Evolutionary conservation across 2,113 vertebrate species (phyloP).

Genomic region (Antigone vipio): DNA sequence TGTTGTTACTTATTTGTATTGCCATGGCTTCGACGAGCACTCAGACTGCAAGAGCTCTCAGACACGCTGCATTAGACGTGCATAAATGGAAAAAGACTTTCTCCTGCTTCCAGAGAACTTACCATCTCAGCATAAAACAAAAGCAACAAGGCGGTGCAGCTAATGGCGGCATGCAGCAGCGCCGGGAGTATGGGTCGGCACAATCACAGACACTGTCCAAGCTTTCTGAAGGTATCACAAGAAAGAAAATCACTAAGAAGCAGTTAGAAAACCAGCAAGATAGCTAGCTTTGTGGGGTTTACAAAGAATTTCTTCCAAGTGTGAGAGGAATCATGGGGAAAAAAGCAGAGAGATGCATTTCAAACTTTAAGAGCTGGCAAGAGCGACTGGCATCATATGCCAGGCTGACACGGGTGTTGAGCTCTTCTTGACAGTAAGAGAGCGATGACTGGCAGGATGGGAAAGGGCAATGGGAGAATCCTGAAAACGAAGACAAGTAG

Average conservation of each 20-base stretch:
- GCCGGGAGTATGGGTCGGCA: not conserved
- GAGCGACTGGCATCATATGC: not conserved
- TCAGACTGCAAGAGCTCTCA: slow-evolving; percentile 35
- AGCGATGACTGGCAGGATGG: not conserved
- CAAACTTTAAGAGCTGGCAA: slow-evolving; percentile 29
- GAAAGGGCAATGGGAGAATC: slow-evolving; percentile 36
- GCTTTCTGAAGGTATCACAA: not conserved
- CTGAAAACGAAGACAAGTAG: not conserved
- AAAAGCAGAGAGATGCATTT: not conserved
- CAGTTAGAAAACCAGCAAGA: not conserved
- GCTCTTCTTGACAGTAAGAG: slow-evolving; percentile 43
- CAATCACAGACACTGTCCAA: not conserved
- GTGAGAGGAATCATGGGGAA: not conserved
- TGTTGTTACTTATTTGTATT: slow-evolving; percentile 40
- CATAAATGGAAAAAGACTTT: slow-evolving; percentile 20
- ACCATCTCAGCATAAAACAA: slow-evolving; percentile 22
- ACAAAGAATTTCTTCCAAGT: not conserved
- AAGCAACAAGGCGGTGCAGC: not conserved
- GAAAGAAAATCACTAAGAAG: not conserved
- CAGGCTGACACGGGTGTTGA: slow-evolving; percentile 47
- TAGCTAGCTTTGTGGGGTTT: not conserved
- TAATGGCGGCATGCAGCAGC: not conserved
- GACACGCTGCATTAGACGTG: not conserved
- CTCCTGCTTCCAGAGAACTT: slow-evolving; percentile 20
- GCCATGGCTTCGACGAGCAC: not conserved